Base-by-base conservation (phyloP, 2,888 invertebrate genomes). In the Stenurella melanura region DNA sequence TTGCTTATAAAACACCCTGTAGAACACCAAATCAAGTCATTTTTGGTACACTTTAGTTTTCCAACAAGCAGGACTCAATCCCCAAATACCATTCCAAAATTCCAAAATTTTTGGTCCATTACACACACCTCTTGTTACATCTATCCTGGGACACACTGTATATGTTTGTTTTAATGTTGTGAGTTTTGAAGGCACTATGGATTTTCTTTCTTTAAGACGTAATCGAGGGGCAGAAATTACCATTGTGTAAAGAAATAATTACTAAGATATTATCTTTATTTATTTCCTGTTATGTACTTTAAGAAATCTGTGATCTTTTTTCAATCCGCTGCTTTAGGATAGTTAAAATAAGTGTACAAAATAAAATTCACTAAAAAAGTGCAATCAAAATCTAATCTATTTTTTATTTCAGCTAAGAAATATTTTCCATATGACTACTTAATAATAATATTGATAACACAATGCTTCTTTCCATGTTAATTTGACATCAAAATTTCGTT, bases 221-320 rank as follows among this genome's bases (percentile, higher is more conserved):
- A 60, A 15, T 17, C 42, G 21, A n/a, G 9, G 34, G 57, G 69
- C 69, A 69, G 69, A 57, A 69, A 69, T 30, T n/a, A 50, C 57
- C 34, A 19, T 57, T 15, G 10, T 57, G n/a, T 54, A 5, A 57
- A 30, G 12, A 69, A 57, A 69, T 69, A 69, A 69, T 56, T 56
- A 68, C 57, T 68, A 68, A 68, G 34, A 68, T 19, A 69, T 69
- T 18, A 17, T 58, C 18, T 12, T 57, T 69, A 18, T 69, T 69
- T 15, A 69, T 69, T 69, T 69, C 69, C 69, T 69, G 34, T 67
- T 67, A 50, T 34, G 69, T 69, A 69, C 56, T 58, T 69, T 69
- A 58, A 69, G 69, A 81, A 82, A 87, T 87, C 87, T 87, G 87
- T 87, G 87, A 87, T 87, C 87, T 85, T 84, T 85, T 85, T 85